phyloP scores from a whole-genome alignment of 2,113 vertebrate genomes.

The Passer domesticus region DNA sequence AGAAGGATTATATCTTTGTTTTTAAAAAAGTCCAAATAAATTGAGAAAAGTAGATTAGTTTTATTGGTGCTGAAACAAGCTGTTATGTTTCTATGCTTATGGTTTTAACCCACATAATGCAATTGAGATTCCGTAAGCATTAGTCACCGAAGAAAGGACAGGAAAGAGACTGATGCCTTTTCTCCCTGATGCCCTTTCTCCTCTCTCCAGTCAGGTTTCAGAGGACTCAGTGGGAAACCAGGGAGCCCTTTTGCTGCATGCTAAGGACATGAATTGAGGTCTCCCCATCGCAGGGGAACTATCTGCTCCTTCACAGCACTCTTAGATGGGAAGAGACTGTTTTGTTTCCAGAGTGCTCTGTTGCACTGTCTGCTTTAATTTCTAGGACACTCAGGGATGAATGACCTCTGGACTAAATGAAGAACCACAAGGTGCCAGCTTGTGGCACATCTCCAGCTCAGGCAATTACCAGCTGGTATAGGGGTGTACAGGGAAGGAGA shows the following conservation, averaged over 20 bases:
- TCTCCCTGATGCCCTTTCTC: neutral
- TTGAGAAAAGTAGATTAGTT: neutral
- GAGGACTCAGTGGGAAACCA: neutral
- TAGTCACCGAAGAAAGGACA: neutral
- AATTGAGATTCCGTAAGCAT: neutral
- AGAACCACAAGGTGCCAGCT: neutral
- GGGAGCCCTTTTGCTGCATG: neutral
- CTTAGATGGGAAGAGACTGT: neutral
- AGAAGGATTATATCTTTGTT: neutral
- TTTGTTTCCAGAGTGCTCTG: rapidly evolving
- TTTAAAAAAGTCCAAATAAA: neutral
- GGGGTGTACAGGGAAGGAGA: neutral
- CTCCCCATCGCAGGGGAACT: neutral
- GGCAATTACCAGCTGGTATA: neutral
- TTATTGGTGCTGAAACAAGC: neutral
- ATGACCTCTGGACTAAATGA: neutral
- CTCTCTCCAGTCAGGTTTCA: neutral
- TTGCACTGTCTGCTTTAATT: neutral
- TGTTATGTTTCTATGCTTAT: neutral
- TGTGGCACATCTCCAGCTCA: neutral
- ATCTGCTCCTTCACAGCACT: neutral
- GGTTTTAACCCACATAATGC: neutral
- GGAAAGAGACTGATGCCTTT: neutral
- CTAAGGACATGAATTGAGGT: neutral
- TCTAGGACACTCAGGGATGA: neutral